A percentile compares a stretch with the other conserved stretches of the same genome.
Evolutionary conservation across 2,113 vertebrate species (phyloP).

Genomic region (Notiomystis cincta): DNA sequence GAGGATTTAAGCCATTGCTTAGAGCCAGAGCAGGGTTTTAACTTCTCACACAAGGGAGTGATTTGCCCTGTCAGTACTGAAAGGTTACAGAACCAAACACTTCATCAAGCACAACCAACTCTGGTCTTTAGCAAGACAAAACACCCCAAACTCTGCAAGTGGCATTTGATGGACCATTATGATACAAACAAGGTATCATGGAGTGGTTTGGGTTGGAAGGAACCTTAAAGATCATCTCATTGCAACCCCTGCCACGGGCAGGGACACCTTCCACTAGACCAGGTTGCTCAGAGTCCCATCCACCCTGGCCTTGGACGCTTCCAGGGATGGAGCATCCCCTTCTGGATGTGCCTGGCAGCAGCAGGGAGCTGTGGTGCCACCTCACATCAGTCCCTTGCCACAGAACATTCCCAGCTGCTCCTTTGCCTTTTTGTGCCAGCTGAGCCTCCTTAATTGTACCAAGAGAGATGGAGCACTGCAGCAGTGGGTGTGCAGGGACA

Average conservation of each 20-base stretch:
- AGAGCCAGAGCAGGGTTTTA: neutral
- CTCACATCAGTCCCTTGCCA: neutral
- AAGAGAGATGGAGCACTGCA: neutral
- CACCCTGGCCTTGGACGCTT: neutral
- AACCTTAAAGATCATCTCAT: neutral
- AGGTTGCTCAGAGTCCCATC: neutral
- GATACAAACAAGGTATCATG: neutral
- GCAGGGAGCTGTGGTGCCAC: neutral
- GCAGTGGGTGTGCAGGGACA: rapidly evolving
- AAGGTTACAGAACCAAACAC: neutral
- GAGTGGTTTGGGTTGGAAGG: neutral
- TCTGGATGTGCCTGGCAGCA: neutral
- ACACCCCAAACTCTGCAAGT: rapidly evolving
- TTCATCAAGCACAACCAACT: neutral
- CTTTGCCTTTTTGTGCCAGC: neutral
- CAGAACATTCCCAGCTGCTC: neutral
- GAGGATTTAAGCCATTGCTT: neutral
- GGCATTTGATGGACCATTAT: rapidly evolving
- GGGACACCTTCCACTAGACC: neutral
- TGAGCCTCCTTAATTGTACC: neutral
- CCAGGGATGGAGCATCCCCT: neutral
- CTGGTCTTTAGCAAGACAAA: neutral
- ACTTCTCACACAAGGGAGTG: neutral
- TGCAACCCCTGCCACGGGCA: neutral
- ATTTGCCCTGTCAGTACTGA: neutral